phyloP scores from a whole-genome alignment of 1,140 invertebrate species.

The Eurosta solidaginis region DNA sequence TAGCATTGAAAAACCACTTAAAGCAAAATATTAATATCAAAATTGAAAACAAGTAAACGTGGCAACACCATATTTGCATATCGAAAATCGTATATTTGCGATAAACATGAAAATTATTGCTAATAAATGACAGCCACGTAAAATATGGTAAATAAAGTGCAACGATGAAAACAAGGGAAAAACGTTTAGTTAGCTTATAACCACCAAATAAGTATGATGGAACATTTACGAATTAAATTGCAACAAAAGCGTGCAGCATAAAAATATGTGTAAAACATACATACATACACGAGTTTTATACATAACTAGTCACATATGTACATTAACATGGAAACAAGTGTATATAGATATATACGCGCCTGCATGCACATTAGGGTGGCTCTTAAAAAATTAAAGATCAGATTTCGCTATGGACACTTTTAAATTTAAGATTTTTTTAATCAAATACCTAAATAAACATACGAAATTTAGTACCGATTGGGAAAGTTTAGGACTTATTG shows the following conservation, averaged over 20 bases:
- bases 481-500: no score
- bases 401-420: no score
- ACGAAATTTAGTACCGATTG: no score
- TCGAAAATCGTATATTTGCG: conserved; percentile 7
- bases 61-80: conserved; percentile 24
- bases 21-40: not conserved
- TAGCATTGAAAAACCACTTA: not conserved
- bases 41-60: not conserved
- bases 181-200: not conserved
- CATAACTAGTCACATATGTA: no score
- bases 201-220: not conserved
- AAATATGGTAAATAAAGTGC: not conserved
- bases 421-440: no score
- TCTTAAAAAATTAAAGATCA: no score
- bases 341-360: not conserved
- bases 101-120: conserved; percentile 19
- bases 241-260: not conserved
- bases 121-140: not conserved
- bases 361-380: no score
- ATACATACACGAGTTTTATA: no score
- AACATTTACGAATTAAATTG: not conserved
- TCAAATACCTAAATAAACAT: no score
- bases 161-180: not conserved
- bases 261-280: no score
- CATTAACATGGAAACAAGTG: not conserved